A percentile compares a stretch with the other conserved stretches of the same genome.
Conservation (phyloP, 2,888 invertebrate species). For the Pristionchus fissidentatus region DNA sequence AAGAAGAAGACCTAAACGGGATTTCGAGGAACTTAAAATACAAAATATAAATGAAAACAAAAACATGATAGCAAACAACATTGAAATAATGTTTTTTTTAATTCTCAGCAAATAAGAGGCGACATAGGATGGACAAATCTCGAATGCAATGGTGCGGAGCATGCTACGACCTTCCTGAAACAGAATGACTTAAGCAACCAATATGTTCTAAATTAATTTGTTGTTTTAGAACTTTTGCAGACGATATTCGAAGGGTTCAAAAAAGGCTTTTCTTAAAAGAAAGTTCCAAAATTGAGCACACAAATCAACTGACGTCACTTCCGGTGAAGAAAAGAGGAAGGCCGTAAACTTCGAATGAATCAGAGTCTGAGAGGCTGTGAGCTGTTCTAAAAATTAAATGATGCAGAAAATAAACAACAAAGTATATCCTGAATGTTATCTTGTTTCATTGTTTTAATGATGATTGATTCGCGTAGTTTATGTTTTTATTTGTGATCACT, state of each 20-base stretch:
- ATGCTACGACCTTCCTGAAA: not conserved
- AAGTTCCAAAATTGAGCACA: not conserved
- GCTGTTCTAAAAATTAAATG: no score
- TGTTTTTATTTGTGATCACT: no score
- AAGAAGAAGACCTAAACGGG: not conserved
- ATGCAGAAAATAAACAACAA: no score
- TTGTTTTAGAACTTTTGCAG: not conserved
- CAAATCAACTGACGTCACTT: not conserved
- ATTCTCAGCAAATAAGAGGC: not conserved
- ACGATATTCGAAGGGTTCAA: no score
- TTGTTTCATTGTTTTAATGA: not conserved
- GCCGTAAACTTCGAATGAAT: not conserved
- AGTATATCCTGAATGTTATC: not conserved
- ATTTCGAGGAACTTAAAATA: not conserved
- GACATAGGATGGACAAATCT: slow-evolving; percentile 3
- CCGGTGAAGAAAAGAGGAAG: not conserved
- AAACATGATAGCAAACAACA: no score
- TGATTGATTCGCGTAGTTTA: no score
- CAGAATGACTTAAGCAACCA: not conserved
- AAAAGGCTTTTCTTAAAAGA: not conserved
- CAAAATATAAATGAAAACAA: no score
- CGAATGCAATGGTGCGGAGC: not conserved
- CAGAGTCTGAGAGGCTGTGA: not conserved
- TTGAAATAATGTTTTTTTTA: no score
- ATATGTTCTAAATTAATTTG: not conserved